phyloP scores from a whole-genome alignment of 2,888 invertebrate genomes.

The Lottia scabra region DNA sequence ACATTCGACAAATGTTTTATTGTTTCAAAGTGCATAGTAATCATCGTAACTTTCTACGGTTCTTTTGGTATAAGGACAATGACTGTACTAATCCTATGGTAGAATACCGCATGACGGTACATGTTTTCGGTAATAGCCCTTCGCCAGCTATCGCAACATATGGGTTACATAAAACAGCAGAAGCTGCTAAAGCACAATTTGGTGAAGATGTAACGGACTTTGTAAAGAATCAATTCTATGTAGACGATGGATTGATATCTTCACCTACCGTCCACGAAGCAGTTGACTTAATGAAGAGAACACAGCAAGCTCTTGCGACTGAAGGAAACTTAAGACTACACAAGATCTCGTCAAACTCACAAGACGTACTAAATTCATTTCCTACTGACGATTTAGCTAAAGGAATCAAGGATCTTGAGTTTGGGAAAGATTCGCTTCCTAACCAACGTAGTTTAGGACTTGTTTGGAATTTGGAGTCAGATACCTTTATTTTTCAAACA shows the following conservation, averaged over 20 bases:
- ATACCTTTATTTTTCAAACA: not conserved
- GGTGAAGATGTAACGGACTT: slow-evolving; percentile 29
- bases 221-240: slow-evolving; percentile 34
- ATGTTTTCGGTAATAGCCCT: slow-evolving; percentile 40
- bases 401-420: slow-evolving; percentile 15
- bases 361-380: slow-evolving; percentile 19
- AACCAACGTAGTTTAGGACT: not conserved
- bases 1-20: slow-evolving; percentile 38
- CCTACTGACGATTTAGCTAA: slow-evolving; percentile 19
- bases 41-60: slow-evolving; percentile 31
- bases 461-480: not conserved
- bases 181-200: not conserved
- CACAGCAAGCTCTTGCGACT: slow-evolving; percentile 26
- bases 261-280: slow-evolving; percentile 18
- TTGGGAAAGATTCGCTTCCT: slow-evolving; percentile 5
- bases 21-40: slow-evolving; percentile 28
- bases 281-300: slow-evolving; percentile 28
- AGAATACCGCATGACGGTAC: slow-evolving; percentile 38
- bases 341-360: slow-evolving; percentile 34
- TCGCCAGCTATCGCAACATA: slow-evolving; percentile 38
- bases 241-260: slow-evolving; percentile 37
- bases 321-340: slow-evolving; percentile 30
- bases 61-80: slow-evolving; percentile 38
- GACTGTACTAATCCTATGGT: slow-evolving; percentile 22
- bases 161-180: slow-evolving; percentile 26